Evolutionary conservation across 2,888 invertebrate species (phyloP).

Genomic region (Limenitis camilla): DNA sequence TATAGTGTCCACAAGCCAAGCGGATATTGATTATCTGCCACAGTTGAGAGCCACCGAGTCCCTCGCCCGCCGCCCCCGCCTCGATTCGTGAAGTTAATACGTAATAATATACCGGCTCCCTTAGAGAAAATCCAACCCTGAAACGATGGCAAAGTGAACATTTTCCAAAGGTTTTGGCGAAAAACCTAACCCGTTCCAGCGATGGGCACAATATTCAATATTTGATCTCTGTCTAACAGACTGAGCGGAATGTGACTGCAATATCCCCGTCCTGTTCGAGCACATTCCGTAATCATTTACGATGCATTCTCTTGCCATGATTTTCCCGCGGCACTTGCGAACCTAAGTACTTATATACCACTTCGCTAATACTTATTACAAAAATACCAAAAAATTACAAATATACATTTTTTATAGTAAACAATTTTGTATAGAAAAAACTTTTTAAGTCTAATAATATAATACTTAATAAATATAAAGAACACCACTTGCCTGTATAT

Average conservation of each 20-base stretch:
- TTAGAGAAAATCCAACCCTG: constrained; percentile 46
- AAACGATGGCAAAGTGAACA: constrained; percentile 35
- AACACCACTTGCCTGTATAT: not conserved
- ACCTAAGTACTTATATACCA: constrained; percentile 40
- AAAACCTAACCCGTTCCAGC: constrained; percentile 46
- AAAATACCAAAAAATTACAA: too few relatives aligned
- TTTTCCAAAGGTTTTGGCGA: constrained; percentile 36
- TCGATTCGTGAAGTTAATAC: constrained; percentile 30
- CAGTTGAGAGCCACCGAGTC: constrained; percentile 71
- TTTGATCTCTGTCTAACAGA: constrained; percentile 75
- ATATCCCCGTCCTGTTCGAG: constrained; percentile 59
- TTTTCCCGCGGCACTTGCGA: constrained; percentile 63
- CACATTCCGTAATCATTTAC: constrained; percentile 73
- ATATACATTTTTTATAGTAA: not conserved
- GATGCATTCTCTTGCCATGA: constrained; percentile 72
- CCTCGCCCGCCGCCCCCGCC: constrained; percentile 42
- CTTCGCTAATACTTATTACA: constrained; percentile 30
- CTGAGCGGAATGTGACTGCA: constrained; percentile 64
- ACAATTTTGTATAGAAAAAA: too few relatives aligned
- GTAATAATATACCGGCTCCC: constrained; percentile 39
- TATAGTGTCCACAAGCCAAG: constrained; percentile 76
- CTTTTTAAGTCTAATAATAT: too few relatives aligned
- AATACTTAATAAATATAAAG: too few relatives aligned
- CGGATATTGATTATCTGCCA: constrained; percentile 77
- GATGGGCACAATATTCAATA: constrained; percentile 59